Evolutionary conservation across 2,888 invertebrate genomes (phyloP).

Genomic region (Erynnis tages): DNA sequence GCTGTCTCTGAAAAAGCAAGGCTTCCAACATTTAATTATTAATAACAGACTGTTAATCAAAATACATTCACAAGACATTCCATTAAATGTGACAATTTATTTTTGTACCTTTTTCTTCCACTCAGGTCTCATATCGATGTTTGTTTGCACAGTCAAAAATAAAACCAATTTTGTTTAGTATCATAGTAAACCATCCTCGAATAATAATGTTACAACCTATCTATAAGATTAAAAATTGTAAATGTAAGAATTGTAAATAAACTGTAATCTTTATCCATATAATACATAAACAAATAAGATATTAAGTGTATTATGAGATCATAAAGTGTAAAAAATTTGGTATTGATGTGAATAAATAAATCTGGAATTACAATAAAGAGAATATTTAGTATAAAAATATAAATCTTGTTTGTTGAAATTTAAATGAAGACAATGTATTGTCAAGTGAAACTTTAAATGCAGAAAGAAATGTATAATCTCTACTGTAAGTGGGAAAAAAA

Average conservation of each 20-base stretch:
- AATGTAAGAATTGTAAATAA: background rate
- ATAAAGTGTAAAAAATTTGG: background rate
- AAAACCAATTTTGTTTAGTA: constrained; percentile 38
- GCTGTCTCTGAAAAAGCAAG: background rate
- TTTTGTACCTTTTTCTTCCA: constrained; percentile 73
- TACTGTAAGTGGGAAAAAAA: background rate
- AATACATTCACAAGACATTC: constrained; percentile 28
- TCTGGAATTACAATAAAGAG: constrained; percentile 2
- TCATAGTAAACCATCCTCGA: constrained; percentile 22
- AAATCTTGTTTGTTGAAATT: too few species aligned
- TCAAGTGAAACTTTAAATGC: too few species aligned
- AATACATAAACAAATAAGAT: constrained; percentile 1
- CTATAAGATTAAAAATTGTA: background rate
- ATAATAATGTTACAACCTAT: background rate
- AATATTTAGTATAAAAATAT: background rate
- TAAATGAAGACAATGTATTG: too few species aligned
- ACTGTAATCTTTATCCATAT: background rate
- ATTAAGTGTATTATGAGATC: background rate
- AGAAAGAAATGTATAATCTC: background rate
- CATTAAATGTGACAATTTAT: constrained; percentile 29
- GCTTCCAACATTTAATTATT: constrained; percentile 10
- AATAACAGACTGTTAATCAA: constrained; percentile 14
- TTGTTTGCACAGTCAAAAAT: constrained; percentile 72
- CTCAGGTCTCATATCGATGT: constrained; percentile 73
- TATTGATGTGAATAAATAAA: background rate